Conservation (phyloP, 2,113 vertebrate genomes). For the Boleophthalmus pectinirostris region DNA sequence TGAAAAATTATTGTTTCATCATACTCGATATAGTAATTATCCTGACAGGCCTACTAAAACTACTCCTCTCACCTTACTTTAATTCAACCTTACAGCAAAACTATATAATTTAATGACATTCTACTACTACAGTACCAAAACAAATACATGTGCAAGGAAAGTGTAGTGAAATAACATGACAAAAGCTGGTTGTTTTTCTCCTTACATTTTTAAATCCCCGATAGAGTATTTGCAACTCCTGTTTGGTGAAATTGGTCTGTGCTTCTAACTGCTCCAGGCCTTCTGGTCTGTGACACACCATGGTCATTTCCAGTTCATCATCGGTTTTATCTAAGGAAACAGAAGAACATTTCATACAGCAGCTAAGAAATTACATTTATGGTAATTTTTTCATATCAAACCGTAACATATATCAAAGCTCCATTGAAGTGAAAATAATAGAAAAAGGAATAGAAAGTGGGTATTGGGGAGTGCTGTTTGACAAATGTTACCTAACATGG, state of each 20-base stretch:
- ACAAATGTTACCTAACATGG: slow-evolving; percentile 34
- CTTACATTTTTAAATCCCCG: slow-evolving; percentile 97
- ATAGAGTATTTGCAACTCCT: slow-evolving; percentile 96
- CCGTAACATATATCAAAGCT: not conserved
- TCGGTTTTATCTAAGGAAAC: slow-evolving; percentile 87
- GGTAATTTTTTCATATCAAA: not conserved
- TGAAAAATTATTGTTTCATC: too few relatives aligned
- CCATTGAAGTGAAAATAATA: slow-evolving; percentile 11
- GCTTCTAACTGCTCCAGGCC: slow-evolving; percentile 94
- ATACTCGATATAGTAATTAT: too few relatives aligned
- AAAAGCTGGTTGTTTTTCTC: not conserved
- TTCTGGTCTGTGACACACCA: slow-evolving; percentile 92
- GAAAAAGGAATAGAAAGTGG: not conserved
- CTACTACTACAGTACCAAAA: not conserved
- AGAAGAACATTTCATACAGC: not conserved
- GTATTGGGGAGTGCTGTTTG: slow-evolving; percentile 14
- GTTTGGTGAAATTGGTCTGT: slow-evolving; percentile 95
- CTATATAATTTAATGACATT: not conserved
- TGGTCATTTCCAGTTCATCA: slow-evolving; percentile 95
- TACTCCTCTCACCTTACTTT: not conserved
- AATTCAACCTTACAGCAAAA: not conserved
- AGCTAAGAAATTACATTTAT: slow-evolving; percentile 5
- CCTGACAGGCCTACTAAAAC: not conserved
- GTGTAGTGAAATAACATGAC: not conserved
- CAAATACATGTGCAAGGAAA: not conserved